Evolutionary conservation across 2,797 vertebrate genomes (phyloP).

Genomic region (Cyclura pinguis): DNA sequence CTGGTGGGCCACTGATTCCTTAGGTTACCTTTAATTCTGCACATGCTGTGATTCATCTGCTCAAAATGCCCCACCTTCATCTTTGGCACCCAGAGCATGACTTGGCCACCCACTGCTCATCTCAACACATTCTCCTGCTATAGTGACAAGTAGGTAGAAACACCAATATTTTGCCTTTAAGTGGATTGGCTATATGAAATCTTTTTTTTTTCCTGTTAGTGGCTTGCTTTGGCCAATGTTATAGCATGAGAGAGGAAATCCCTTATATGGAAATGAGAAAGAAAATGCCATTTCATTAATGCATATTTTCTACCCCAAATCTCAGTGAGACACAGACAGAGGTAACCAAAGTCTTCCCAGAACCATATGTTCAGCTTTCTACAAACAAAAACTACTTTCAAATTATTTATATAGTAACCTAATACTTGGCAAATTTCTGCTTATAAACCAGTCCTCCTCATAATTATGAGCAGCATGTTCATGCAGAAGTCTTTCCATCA

Average conservation of each 20-base stretch:
- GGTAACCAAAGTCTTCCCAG: constrained; percentile 28
- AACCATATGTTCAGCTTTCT: constrained; percentile 13
- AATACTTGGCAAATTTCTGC: constrained; percentile 49
- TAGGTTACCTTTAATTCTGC: not conserved
- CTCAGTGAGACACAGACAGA: constrained; percentile 38
- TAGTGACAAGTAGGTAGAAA: not conserved
- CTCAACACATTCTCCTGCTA: not conserved
- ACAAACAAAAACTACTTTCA: constrained; percentile 39
- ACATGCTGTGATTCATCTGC: not conserved
- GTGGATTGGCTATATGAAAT: not conserved
- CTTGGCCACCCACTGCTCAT: not conserved
- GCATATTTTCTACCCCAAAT: constrained; percentile 2
- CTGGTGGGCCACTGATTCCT: not conserved
- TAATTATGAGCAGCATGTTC: not conserved
- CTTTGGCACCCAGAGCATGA: not conserved
- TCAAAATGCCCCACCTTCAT: not conserved
- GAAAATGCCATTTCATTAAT: constrained; percentile 36
- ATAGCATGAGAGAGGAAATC: constrained; percentile 9
- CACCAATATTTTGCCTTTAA: not conserved
- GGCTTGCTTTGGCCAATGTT: not conserved
- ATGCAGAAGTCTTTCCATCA: not conserved
- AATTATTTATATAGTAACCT: constrained; percentile 53
- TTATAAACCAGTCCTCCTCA: constrained; percentile 49
- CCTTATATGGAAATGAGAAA: constrained; percentile 29
- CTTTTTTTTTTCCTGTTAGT: not conserved